Conservation (phyloP, 1,140 invertebrate genomes). For the Rhyacophila brunnea region DNA sequence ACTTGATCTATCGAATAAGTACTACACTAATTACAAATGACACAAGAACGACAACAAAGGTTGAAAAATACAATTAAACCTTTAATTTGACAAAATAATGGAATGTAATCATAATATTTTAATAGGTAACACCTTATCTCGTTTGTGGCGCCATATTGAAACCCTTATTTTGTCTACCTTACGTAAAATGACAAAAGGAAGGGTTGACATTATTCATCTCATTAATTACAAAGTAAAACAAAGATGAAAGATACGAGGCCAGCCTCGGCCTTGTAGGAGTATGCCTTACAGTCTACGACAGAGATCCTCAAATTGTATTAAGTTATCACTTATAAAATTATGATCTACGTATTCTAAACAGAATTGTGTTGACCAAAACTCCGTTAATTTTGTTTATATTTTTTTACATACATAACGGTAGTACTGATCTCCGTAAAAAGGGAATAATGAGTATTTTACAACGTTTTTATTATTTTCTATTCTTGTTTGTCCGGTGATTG, state of each 20-base stretch:
- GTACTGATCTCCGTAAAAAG: too few relatives aligned
- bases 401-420: too few relatives aligned
- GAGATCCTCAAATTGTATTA: too few relatives aligned
- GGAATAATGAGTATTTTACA: too few relatives aligned
- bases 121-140: slow-evolving; percentile 31
- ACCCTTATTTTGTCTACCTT: slow-evolving; percentile 30
- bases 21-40: not conserved
- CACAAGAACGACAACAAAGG: slow-evolving; percentile 11
- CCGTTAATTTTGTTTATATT: too few relatives aligned
- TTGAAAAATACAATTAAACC: slow-evolving; percentile 27
- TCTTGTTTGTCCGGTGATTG: too few relatives aligned
- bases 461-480: too few relatives aligned
- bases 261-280: slow-evolving; percentile 2
- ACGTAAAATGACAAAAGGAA: slow-evolving; percentile 33
- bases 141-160: slow-evolving; percentile 29
- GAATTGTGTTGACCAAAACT: too few relatives aligned
- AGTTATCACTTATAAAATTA: too few relatives aligned
- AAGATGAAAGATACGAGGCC: slow-evolving; percentile 34
- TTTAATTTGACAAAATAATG: slow-evolving; percentile 29
- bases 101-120: slow-evolving; percentile 31
- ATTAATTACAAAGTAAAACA: slow-evolving; percentile 37
- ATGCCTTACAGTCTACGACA: too few relatives aligned
- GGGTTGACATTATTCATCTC: slow-evolving; percentile 36
- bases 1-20: too few relatives aligned
- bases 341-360: too few relatives aligned